These are phyloP conservation scores for Kryptolebias ocellatus DNA, from an alignment of 2,797 vertebrate species.

Conservation along the genomic window DNA sequence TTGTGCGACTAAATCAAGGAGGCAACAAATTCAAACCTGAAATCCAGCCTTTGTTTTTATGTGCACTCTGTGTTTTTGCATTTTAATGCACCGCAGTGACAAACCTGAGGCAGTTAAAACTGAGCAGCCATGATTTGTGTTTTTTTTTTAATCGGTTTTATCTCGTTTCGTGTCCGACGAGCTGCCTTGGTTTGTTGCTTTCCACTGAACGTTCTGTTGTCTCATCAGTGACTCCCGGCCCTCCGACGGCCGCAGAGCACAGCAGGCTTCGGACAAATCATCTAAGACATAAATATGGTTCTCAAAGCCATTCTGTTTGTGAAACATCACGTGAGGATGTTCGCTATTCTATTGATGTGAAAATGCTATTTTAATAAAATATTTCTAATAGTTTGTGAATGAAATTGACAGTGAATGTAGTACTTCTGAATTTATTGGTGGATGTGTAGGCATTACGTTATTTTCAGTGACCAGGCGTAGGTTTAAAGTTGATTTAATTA, in stretches of 20 bases:
- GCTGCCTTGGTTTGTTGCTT: slow-evolving; percentile 16
- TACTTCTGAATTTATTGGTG: neutral
- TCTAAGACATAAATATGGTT: slow-evolving; percentile 28
- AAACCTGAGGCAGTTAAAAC: slow-evolving; percentile 63
- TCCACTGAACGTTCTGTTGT: slow-evolving; percentile 45
- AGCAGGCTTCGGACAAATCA: slow-evolving; percentile 15
- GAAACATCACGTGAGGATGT: slow-evolving; percentile 61
- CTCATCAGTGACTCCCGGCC: slow-evolving; percentile 12
- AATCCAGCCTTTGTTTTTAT: slow-evolving; percentile 81
- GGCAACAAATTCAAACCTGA: slow-evolving; percentile 38
- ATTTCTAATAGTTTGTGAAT: slow-evolving; percentile 77
- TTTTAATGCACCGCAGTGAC: slow-evolving; percentile 86
- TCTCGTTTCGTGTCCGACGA: slow-evolving; percentile 76
- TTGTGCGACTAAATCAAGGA: slow-evolving; percentile 79
- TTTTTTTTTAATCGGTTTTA: slow-evolving; percentile 74
- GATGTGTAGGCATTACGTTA: neutral
- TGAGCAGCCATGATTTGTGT: slow-evolving; percentile 82
- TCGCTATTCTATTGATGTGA: slow-evolving; percentile 75
- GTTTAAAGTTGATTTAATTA: neutral
- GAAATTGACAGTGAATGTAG: slow-evolving; percentile 9
- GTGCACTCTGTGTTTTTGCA: slow-evolving; percentile 82
- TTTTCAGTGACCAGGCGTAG: neutral
- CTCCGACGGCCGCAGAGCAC: slow-evolving; percentile 6
- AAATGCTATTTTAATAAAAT: slow-evolving; percentile 98
- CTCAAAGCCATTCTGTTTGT: slow-evolving; percentile 48